Conservation (phyloP, 2,797 vertebrate genomes). For the Triplophysa bombifrons region DNA sequence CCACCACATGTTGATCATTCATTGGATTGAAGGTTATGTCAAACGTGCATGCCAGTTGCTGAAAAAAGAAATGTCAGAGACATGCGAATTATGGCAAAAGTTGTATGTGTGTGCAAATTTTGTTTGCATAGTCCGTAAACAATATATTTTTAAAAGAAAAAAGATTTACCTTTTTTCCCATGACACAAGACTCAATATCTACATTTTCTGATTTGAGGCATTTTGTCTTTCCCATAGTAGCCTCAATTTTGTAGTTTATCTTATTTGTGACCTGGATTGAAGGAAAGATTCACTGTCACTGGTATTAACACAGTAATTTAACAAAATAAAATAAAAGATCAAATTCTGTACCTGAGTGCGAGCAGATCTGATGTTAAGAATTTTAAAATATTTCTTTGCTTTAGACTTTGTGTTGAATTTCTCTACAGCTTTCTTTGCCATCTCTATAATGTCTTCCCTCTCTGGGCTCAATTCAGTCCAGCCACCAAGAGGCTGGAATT, state of each 20-base stretch:
- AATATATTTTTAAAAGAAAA: neutral
- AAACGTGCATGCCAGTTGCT: conserved; percentile 69
- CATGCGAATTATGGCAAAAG: neutral
- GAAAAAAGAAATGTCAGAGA: conserved; percentile 19
- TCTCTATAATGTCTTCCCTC: conserved; percentile 40
- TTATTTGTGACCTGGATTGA: conserved; percentile 59
- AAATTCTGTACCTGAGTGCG: conserved; percentile 52
- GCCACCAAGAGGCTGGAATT: conserved; percentile 44
- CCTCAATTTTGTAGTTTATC: conserved; percentile 54
- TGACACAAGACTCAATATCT: conserved; percentile 48
- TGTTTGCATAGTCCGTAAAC: neutral
- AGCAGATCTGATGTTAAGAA: conserved; percentile 59
- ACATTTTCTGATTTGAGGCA: conserved; percentile 53
- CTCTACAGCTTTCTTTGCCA: conserved; percentile 54
- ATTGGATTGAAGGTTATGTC: conserved; percentile 55
- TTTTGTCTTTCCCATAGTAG: conserved; percentile 59
- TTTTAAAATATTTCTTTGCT: conserved; percentile 58
- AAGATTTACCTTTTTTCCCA: conserved; percentile 55
- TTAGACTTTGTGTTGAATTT: conserved; percentile 55
- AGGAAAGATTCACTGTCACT: neutral
- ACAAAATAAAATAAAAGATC: no score
- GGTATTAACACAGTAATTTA: neutral
- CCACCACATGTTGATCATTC: conserved; percentile 49
- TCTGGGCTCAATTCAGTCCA: conserved; percentile 26
- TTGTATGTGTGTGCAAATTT: neutral